phyloP scores from a whole-genome alignment of 2,888 invertebrate species.

The Orchesella flavescens region DNA sequence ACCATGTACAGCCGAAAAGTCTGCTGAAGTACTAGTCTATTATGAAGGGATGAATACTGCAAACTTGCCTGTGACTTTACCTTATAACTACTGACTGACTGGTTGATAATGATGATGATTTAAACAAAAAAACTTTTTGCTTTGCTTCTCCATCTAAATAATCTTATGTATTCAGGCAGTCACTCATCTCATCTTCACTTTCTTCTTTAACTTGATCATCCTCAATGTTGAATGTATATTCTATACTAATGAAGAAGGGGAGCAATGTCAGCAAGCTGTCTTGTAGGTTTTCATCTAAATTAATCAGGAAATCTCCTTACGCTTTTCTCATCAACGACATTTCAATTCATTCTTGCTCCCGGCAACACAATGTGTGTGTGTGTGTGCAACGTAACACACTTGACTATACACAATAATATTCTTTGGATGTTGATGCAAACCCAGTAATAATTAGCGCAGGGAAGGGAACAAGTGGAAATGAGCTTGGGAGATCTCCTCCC shows the following conservation, averaged over 20 bases:
- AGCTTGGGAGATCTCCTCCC: not conserved
- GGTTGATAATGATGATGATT: constrained; percentile 28
- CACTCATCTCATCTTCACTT: not conserved
- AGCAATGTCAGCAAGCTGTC: constrained; percentile 57
- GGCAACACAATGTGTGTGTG: constrained; percentile 10
- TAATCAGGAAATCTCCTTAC: constrained; percentile 60
- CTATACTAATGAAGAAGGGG: constrained; percentile 43
- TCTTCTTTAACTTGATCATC: constrained; percentile 1
- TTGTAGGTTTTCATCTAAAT: constrained; percentile 58
- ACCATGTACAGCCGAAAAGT: constrained; percentile 1
- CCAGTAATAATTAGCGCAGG: not conserved
- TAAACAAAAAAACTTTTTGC: constrained; percentile 8
- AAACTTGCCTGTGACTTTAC: not conserved
- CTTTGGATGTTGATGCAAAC: not conserved
- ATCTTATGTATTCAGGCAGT: constrained; percentile 16
- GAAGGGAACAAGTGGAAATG: not conserved
- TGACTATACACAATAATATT: too few species aligned
- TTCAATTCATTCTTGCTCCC: constrained; percentile 53
- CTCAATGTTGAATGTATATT: not conserved
- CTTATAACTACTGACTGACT: not conserved
- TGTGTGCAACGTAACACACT: too few species aligned
- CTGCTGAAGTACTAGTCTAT: not conserved
- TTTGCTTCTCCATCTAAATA: constrained; percentile 36
- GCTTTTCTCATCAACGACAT: constrained; percentile 46
- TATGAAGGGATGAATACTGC: not conserved